Conservation (phyloP, 2,797 vertebrate genomes). For the Scyliorhinus canicula region DNA sequence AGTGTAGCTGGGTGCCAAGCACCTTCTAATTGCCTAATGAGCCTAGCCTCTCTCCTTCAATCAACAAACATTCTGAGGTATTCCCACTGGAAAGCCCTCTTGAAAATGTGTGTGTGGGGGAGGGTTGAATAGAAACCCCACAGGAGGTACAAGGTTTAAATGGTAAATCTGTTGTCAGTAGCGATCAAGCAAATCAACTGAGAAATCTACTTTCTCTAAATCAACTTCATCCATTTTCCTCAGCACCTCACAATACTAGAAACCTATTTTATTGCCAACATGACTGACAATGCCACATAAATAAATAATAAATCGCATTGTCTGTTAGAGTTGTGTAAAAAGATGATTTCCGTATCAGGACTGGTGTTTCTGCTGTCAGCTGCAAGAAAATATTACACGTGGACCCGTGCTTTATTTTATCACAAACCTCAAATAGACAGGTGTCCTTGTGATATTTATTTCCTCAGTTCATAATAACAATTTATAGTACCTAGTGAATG, state of each 20-base stretch:
- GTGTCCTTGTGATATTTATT: background rate
- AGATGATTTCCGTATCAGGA: background rate
- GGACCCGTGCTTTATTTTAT: background rate
- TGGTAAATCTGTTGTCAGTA: background rate
- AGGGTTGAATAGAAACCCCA: background rate
- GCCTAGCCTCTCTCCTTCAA: background rate
- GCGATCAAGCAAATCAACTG: conserved; percentile 5
- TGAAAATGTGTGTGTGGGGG: background rate
- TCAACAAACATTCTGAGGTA: background rate
- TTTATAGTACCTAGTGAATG: background rate
- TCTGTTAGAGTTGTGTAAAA: background rate
- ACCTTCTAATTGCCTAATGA: background rate
- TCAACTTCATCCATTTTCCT: background rate
- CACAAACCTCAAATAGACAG: background rate
- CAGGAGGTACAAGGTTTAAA: background rate
- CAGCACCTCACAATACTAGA: background rate
- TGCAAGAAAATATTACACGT: no score
- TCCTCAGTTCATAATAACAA: background rate
- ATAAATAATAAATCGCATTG: background rate
- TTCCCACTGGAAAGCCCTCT: background rate
- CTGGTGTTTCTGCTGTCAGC: background rate
- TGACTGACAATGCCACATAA: background rate
- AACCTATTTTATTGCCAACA: background rate
- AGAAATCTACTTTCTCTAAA: background rate
- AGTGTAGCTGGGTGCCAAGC: background rate